Percentiles rank a stretch among this genome's conserved stretches.
phyloP scores from a whole-genome alignment of 2,797 vertebrate species.

The Cuculus canorus region DNA sequence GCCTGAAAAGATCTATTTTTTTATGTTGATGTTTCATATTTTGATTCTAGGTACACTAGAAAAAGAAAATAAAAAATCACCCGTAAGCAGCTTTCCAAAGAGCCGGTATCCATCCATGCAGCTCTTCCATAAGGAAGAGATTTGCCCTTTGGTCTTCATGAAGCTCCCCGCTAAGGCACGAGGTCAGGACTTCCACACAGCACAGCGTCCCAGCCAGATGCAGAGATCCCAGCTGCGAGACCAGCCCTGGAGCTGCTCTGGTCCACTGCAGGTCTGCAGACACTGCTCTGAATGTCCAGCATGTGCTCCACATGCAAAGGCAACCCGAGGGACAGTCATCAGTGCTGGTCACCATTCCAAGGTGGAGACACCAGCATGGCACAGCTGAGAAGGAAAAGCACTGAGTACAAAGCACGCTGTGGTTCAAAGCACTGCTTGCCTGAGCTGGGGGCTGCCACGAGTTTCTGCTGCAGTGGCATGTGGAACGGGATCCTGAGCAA shows the following conservation, averaged over 20 bases:
- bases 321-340: not conserved
- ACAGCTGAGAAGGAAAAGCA: not conserved
- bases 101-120: not conserved
- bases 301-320: fast-evolving
- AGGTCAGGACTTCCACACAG: not conserved
- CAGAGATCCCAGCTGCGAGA: not conserved
- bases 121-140: not conserved
- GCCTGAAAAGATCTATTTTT: not conserved
- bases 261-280: not conserved
- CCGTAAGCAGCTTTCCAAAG: not conserved
- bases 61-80: too few species aligned
- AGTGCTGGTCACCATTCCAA: too few species aligned
- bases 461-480: not conserved
- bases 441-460: not conserved
- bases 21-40: not conserved
- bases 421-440: not conserved
- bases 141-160: not conserved
- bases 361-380: not conserved
- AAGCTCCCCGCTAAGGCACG: not conserved
- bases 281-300: not conserved
- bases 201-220: fast-evolving
- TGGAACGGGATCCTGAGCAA: not conserved
- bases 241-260: not conserved
- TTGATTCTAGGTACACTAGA: not conserved
- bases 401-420: fast-evolving